These are phyloP conservation scores for Tholera decimalis DNA, from an alignment of 2,888 invertebrate species.

Conservation along the genomic window DNA sequence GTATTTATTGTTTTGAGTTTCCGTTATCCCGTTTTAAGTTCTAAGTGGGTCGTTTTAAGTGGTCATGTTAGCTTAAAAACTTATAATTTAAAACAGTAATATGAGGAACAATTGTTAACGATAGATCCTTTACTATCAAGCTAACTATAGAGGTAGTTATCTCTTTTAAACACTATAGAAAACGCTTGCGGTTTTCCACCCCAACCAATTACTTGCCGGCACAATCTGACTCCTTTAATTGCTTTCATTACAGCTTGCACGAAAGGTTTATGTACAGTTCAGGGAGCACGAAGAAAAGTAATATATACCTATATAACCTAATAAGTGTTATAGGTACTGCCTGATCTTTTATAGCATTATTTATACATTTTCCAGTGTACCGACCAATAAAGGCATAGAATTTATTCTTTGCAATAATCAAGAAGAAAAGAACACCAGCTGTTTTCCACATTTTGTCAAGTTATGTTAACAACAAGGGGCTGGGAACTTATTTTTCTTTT, in stretches of 20 bases:
- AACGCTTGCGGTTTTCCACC: slow-evolving; percentile 25
- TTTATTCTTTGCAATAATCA: no score
- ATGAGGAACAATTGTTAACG: not conserved
- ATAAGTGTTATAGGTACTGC: not conserved
- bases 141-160: slow-evolving; percentile 1
- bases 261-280: slow-evolving; percentile 24
- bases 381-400: no score
- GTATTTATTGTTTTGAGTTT: no score
- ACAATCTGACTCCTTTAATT: slow-evolving; percentile 40
- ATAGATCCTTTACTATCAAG: not conserved
- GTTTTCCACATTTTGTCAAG: no score
- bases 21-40: no score
- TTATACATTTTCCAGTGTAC: no score
- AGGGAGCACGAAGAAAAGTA: not conserved
- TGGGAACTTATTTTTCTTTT: not conserved
- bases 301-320: not conserved
- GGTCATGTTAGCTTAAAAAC: no score
- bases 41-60: no score
- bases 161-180: slow-evolving; percentile 23
- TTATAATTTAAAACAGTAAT: not conserved
- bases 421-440: not conserved
- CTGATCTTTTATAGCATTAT: not conserved
- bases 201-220: slow-evolving; percentile 35
- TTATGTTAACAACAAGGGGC: not conserved
- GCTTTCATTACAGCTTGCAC: slow-evolving; percentile 45